A percentile compares a stretch with the other conserved stretches of the same genome.
Evolutionary conservation across 2,888 invertebrate species (phyloP).

Genomic region (Tiphia femorata): DNA sequence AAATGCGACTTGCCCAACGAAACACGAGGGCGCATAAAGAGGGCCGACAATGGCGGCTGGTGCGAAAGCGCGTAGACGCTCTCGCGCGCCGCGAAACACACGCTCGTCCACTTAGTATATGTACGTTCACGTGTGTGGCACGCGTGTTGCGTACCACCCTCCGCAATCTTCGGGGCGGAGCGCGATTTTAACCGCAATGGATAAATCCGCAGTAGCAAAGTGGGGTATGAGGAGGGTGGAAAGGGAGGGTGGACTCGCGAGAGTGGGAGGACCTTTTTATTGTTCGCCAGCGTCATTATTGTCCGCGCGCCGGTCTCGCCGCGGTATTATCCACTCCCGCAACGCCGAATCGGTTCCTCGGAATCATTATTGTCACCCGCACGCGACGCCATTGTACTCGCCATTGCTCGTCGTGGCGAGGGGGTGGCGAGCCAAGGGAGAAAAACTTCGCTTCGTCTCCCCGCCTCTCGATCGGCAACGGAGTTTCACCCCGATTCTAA

Average conservation of each 20-base stretch:
- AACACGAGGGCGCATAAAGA: no score
- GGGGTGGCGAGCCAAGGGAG: no score
- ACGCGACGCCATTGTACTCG: slow-evolving; percentile 3
- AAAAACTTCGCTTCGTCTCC: no score
- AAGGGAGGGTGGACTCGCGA: neutral
- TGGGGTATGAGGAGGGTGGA: neutral
- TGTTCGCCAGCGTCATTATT: slow-evolving; percentile 13
- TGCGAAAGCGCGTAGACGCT: no score
- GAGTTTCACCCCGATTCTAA: no score
- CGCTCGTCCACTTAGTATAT: slow-evolving; percentile 17
- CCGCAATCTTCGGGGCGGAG: slow-evolving; percentile 22
- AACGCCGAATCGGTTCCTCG: neutral
- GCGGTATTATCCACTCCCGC: no score
- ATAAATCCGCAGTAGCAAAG: slow-evolving; percentile 19
- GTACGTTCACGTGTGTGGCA: neutral
- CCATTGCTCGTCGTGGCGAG: no score
- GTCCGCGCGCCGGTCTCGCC: slow-evolving; percentile 18
- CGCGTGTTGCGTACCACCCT: neutral
- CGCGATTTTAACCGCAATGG: slow-evolving; percentile 38
- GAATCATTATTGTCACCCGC: slow-evolving; percentile 33
- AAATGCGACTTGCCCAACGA: no score
- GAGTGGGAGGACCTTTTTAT: neutral
- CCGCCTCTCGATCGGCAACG: no score
- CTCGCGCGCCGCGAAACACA: no score
- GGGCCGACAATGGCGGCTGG: no score